phyloP scores from a whole-genome alignment of 1,140 invertebrate genomes.

The Rhysida immarginata region DNA sequence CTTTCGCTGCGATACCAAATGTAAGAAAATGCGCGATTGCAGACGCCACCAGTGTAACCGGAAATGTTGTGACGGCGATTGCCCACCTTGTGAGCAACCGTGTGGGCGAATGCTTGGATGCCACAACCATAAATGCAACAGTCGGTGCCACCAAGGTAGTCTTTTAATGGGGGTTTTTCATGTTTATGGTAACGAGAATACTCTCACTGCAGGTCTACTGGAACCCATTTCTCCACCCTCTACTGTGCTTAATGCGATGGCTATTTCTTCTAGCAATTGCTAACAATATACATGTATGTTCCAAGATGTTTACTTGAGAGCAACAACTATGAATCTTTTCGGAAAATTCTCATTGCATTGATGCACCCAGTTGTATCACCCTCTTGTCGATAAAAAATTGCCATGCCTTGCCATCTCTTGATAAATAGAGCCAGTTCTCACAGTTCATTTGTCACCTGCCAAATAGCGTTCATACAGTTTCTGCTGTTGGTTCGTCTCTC shows the following conservation, averaged over 20 bases:
- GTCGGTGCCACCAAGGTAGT: conserved; percentile 61
- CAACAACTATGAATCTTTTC: too few relatives aligned
- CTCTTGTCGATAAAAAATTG: too few relatives aligned
- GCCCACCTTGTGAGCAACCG: conserved; percentile 70
- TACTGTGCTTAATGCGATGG: conserved; percentile 11
- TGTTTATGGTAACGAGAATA: too few relatives aligned
- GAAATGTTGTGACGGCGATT: conserved; percentile 75
- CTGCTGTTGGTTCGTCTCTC: too few relatives aligned
- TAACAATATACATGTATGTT: not conserved
- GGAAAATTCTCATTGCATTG: too few relatives aligned
- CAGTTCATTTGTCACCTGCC: too few relatives aligned
- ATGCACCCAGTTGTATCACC: not conserved
- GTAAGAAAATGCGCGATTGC: conserved; percentile 62
- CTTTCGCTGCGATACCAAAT: conserved; percentile 77
- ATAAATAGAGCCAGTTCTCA: too few relatives aligned
- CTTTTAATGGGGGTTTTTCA: too few relatives aligned
- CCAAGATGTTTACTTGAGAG: not conserved
- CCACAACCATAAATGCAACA: conserved; percentile 74
- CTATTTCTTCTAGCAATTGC: not conserved
- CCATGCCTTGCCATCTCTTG: too few relatives aligned
- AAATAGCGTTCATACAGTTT: too few relatives aligned
- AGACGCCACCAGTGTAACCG: conserved; percentile 71
- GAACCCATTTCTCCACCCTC: too few relatives aligned
- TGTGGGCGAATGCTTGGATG: conserved; percentile 70
- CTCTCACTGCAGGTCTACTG: too few relatives aligned